A percentile compares a stretch with the other conserved stretches of the same genome.
Evolutionary conservation across 2,797 vertebrate genomes (phyloP).

Genomic region (Halcyon leucocephala): DNA sequence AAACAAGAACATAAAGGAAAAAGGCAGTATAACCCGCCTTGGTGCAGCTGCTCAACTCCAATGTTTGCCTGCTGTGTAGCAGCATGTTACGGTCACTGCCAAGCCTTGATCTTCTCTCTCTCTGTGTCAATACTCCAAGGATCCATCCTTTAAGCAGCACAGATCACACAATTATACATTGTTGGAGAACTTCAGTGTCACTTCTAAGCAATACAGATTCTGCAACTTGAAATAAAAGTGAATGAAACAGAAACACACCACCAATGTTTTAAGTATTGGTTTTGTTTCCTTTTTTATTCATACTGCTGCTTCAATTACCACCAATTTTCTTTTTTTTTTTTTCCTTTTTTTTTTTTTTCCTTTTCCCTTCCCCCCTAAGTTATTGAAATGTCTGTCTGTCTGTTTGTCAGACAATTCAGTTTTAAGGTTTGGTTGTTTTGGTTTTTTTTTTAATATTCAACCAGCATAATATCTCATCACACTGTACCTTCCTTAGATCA

Average conservation of each 20-base stretch:
- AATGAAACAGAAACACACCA: background rate
- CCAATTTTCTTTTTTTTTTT: too few relatives aligned
- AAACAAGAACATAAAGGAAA: constrained; percentile 48
- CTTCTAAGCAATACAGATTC: background rate
- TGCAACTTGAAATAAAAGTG: background rate
- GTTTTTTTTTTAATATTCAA: background rate
- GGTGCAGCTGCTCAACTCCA: constrained; percentile 47
- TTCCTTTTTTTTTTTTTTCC: background rate
- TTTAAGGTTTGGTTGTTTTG: background rate
- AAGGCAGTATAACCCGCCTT: constrained; percentile 34
- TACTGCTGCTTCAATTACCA: background rate
- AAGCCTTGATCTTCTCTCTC: constrained; percentile 40
- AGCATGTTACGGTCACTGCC: constrained; percentile 28
- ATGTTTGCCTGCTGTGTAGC: constrained; percentile 35
- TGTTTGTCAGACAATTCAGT: background rate
- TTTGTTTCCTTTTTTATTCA: background rate
- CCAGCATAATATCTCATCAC: background rate
- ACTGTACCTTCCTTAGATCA: background rate
- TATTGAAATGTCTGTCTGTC: background rate
- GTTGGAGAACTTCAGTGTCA: constrained; percentile 5
- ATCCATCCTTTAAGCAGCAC: background rate
- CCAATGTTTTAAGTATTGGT: background rate
- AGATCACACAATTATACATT: background rate
- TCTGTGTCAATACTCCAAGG: constrained; percentile 14
- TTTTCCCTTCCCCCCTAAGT: background rate